Base-by-base conservation (phyloP, 1,140 invertebrate genomes). In the Panonychus citri region DNA sequence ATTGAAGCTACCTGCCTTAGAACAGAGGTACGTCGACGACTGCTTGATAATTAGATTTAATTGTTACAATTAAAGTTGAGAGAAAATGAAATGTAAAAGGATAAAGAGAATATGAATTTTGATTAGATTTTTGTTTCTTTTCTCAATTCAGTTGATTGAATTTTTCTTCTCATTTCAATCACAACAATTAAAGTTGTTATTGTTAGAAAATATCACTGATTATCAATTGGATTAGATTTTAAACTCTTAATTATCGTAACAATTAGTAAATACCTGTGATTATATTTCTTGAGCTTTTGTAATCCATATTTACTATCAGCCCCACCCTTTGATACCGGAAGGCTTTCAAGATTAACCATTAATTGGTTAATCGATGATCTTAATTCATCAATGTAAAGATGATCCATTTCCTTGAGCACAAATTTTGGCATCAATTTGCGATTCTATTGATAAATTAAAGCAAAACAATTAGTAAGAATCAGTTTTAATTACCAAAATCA, bases 341-440 rank as follows among this genome's bases (percentile, higher is more conserved):
- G 77, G 57, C 88, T 94, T 75, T 99, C 95, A 67, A 99, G 75
- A 77, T 98, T 98, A 53, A 85, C 85, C 87, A 98, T 99, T 62
- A 99, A 75, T 59, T 90, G 75, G 73, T 95, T 98, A 70, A 99
- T 96, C 59, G 89, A 91, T 60, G 88, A 82, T 71, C 94, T 91
- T 59, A 95, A 74, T 72, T 99, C 95, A 75, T 98, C 94, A 61
- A 97, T 83, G 74, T 96, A 98, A 64, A 98, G 78, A 49, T 85
- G 90, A 74, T 99, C 94, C 95, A 99, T 99, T 74, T 98, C 94
- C 78, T 98, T 98, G 53, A 98, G 76, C 54, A 98, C 89, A 77
- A 98, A 98, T 73, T 89, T 93, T 59, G 94, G 94, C 83, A 96
- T 93, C 61, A 96, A 71, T 73, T 93, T 91, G 62, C 90, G 82